A percentile compares a stretch with the other conserved stretches of the same genome.
Conservation (phyloP, 2,888 invertebrate genomes). For the Ametastegia equiseti region DNA sequence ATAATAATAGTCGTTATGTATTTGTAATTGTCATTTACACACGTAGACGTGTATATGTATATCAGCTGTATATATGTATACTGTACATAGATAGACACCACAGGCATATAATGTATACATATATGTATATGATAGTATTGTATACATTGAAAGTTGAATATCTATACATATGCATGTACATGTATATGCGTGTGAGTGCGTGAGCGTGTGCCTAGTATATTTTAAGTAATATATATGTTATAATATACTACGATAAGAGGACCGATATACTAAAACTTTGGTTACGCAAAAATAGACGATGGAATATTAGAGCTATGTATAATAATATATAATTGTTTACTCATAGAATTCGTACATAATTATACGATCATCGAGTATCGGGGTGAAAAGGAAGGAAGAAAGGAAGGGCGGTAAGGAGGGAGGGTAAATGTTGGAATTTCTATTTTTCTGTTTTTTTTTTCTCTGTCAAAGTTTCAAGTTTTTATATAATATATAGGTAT, state of each 20-base stretch:
- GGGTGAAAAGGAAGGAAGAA: not conserved
- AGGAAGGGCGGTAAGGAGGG: not conserved
- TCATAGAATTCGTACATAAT: not conserved
- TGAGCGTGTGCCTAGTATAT: not conserved
- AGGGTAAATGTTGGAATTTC: not conserved
- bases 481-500: constrained; percentile 50
- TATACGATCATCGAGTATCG: not conserved
- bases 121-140: too few species aligned
- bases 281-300: constrained; percentile 73
- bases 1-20: constrained; percentile 47
- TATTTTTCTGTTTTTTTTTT: not conserved
- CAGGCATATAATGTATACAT: not conserved
- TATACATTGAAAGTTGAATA: too few species aligned
- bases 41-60: not conserved
- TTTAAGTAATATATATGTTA: too few species aligned
- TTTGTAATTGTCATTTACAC: constrained; percentile 19
- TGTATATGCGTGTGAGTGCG: not conserved
- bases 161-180: not conserved
- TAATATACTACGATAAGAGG: not conserved
- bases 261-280: constrained; percentile 35
- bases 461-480: not conserved
- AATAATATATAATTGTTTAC: not conserved
- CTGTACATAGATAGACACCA: too few species aligned
- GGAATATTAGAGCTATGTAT: constrained; percentile 55
- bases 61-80: not conserved